These are phyloP conservation scores for Danionella dracula DNA, from an alignment of 2,797 vertebrate genomes.

Conservation along the genomic window DNA sequence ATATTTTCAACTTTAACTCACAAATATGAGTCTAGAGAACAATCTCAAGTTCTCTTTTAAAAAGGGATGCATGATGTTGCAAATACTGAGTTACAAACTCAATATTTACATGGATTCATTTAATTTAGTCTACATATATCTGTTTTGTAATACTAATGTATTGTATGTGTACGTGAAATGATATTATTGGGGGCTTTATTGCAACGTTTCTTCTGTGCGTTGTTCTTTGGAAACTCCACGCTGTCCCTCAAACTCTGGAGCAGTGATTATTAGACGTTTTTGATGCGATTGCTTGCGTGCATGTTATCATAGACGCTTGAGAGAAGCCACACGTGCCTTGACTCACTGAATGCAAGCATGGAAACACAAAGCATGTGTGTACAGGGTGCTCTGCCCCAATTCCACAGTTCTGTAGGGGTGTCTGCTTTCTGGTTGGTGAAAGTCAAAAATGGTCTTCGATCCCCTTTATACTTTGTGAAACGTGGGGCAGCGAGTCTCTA, in stretches of 20 bases:
- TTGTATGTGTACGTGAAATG: not conserved
- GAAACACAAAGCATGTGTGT: conserved; percentile 34
- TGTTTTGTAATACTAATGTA: too few species aligned
- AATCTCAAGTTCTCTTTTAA: too few species aligned
- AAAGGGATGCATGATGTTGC: too few species aligned
- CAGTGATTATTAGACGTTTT: not conserved
- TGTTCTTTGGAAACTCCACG: not conserved
- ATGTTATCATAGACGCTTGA: conserved; percentile 67
- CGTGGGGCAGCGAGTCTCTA: conserved; percentile 66
- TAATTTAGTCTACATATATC: too few species aligned
- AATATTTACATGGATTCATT: too few species aligned
- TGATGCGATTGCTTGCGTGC: conserved; percentile 63
- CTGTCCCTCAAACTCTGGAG: not conserved
- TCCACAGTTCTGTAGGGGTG: conserved; percentile 53
- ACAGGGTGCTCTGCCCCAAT: conserved; percentile 41
- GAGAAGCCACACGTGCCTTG: conserved; percentile 37
- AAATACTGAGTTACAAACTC: too few species aligned
- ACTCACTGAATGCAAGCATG: conserved; percentile 60
- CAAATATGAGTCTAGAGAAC: too few species aligned
- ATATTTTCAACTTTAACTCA: too few species aligned
- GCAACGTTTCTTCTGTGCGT: not conserved
- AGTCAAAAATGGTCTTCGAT: conserved; percentile 51
- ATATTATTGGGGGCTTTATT: not conserved
- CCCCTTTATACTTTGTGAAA: conserved; percentile 62
- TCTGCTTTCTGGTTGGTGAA: conserved; percentile 50